Evolutionary conservation across 2,888 invertebrate genomes (phyloP).

Genomic region (Netelia virgata): DNA sequence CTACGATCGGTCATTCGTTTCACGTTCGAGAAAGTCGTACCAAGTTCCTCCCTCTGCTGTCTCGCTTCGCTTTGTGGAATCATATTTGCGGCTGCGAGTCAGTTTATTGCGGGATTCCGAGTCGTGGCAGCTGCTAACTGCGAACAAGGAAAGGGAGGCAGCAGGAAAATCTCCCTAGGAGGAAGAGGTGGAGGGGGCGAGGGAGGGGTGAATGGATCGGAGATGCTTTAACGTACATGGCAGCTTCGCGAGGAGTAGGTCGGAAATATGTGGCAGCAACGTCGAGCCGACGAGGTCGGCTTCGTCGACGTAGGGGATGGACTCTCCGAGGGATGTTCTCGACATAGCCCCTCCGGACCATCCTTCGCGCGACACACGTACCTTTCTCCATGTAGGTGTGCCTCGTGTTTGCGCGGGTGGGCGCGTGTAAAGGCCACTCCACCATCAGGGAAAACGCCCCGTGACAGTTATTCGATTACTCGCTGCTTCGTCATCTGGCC

Average conservation of each 20-base stretch:
- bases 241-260: slow-evolving; percentile 55
- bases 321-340: slow-evolving; percentile 39
- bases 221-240: slow-evolving; percentile 37
- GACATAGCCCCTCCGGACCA: slow-evolving; percentile 63
- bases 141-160: slow-evolving; percentile 38
- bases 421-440: slow-evolving; percentile 50
- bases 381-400: slow-evolving; percentile 3
- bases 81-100: slow-evolving; percentile 7
- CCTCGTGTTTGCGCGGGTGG: slow-evolving; percentile 2
- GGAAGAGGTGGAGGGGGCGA: slow-evolving; percentile 46
- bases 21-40: neutral
- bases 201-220: slow-evolving; percentile 39
- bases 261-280: slow-evolving; percentile 42
- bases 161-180: slow-evolving; percentile 6
- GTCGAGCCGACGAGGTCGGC: slow-evolving; percentile 55
- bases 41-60: neutral
- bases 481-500: slow-evolving; percentile 74
- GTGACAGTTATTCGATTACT: slow-evolving; percentile 77
- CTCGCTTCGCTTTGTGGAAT: slow-evolving; percentile 10
- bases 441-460: slow-evolving; percentile 51
- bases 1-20: neutral
- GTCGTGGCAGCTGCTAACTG: slow-evolving; percentile 48
- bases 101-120: slow-evolving; percentile 45
- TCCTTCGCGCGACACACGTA: slow-evolving; percentile 13
- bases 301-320: slow-evolving; percentile 51